Evolutionary conservation across 1,140 invertebrate species (phyloP).

Genomic region (Pseudobourletiella spinata): DNA sequence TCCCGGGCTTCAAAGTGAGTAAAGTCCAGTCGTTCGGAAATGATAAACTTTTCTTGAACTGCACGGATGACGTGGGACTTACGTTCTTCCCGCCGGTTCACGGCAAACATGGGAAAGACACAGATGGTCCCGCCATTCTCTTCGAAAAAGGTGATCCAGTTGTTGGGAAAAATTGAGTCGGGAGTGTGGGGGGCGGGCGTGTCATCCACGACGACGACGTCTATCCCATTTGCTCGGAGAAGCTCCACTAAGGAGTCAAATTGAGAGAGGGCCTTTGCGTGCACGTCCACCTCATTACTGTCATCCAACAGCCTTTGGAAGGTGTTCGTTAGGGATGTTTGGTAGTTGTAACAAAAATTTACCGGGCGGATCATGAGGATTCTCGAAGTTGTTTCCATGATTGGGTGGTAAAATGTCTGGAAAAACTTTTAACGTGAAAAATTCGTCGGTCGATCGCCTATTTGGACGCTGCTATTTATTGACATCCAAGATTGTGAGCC

Average conservation of each 20-base stretch:
- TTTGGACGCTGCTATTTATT: too few species aligned
- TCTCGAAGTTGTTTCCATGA: not conserved
- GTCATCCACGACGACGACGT: slow-evolving; percentile 29
- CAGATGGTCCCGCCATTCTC: slow-evolving; percentile 15
- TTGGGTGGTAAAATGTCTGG: too few species aligned
- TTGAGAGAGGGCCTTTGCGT: slow-evolving; percentile 21
- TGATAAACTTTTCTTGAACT: slow-evolving; percentile 9
- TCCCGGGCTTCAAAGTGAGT: slow-evolving; percentile 18
- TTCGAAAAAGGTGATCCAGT: slow-evolving; percentile 33
- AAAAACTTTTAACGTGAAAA: too few species aligned
- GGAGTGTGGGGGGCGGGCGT: slow-evolving; percentile 23
- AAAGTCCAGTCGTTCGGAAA: slow-evolving; percentile 22
- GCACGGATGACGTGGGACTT: slow-evolving; percentile 8
- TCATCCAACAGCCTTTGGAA: slow-evolving; percentile 19
- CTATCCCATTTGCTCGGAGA: slow-evolving; percentile 12
- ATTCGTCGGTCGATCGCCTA: too few species aligned
- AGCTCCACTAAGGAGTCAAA: slow-evolving; percentile 29
- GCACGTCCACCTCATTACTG: not conserved
- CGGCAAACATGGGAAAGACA: slow-evolving; percentile 33
- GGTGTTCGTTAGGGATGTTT: slow-evolving; percentile 33
- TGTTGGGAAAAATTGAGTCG: slow-evolving; percentile 37
- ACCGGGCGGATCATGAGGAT: slow-evolving; percentile 35
- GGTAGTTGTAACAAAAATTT: slow-evolving; percentile 30
- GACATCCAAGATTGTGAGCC: too few species aligned
- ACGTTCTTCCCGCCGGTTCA: slow-evolving; percentile 28